Evolutionary conservation across 1,140 invertebrate species (phyloP).

Genomic region (Phymorhynchus buccinoides): DNA sequence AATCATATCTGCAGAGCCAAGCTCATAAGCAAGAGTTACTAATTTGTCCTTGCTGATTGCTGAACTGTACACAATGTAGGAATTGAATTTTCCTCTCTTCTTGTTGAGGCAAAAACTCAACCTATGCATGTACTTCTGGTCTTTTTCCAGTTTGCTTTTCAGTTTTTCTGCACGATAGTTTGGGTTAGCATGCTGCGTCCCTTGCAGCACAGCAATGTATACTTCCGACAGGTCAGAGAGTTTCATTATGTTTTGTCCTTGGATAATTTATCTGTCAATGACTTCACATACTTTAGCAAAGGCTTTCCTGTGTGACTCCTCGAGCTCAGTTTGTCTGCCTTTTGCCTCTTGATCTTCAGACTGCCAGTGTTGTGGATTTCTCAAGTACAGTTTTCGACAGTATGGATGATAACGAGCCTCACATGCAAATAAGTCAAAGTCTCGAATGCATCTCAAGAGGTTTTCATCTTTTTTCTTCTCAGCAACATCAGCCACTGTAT

Average conservation of each 20-base stretch:
- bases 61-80: not conserved
- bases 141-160: not conserved
- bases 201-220: not conserved
- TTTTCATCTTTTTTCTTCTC: not conserved
- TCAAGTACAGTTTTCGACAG: not conserved
- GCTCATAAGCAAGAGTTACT: constrained; percentile 10
- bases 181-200: not conserved
- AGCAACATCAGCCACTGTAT: not conserved
- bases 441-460: not conserved
- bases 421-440: not conserved
- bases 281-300: not conserved
- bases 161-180: not conserved
- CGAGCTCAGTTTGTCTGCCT: not conserved
- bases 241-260: not conserved
- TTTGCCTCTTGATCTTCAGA: not conserved
- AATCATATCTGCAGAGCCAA: constrained; percentile 12
- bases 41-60: not conserved
- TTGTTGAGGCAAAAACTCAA: not conserved
- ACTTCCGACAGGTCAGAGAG: not conserved
- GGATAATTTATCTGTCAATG: not conserved
- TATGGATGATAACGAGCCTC: not conserved
- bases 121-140: not conserved
- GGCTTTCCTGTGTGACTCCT: not conserved
- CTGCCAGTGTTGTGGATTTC: not conserved
- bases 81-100: not conserved